phyloP scores from a whole-genome alignment of 2,888 invertebrate species.

The Synanthedon tipuliformis region DNA sequence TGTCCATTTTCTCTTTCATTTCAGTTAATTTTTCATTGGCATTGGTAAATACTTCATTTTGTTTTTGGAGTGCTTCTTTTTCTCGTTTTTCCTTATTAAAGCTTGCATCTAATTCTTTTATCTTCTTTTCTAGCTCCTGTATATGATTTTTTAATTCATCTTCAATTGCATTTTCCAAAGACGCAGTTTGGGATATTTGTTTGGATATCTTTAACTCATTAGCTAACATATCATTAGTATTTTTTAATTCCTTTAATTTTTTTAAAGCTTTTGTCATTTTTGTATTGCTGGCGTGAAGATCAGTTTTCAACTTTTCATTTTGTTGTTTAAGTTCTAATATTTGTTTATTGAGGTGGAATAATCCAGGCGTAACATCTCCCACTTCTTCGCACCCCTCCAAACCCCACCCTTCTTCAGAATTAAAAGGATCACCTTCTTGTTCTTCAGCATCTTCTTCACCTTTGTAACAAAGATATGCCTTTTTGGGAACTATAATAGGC shows the following conservation, averaged over 20 bases:
- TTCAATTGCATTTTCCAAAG: slow-evolving; percentile 82
- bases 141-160: slow-evolving; percentile 82
- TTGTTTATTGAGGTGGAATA: slow-evolving; percentile 69
- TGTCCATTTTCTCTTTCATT: slow-evolving; percentile 84
- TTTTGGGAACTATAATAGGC: slow-evolving; percentile 59
- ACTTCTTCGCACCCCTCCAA: slow-evolving; percentile 43
- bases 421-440: slow-evolving; percentile 43
- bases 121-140: slow-evolving; percentile 72
- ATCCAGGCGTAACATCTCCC: slow-evolving; percentile 39
- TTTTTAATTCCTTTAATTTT: slow-evolving; percentile 86
- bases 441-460: slow-evolving; percentile 20
- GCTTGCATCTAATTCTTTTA: slow-evolving; percentile 70
- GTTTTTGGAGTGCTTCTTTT: slow-evolving; percentile 75
- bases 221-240: slow-evolving; percentile 71
- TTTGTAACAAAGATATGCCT: slow-evolving; percentile 65
- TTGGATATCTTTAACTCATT: slow-evolving; percentile 66
- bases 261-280: slow-evolving; percentile 84
- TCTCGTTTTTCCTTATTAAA: slow-evolving; percentile 74
- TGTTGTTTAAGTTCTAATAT: slow-evolving; percentile 71
- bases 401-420: slow-evolving; percentile 58
- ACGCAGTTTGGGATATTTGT: slow-evolving; percentile 66
- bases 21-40: slow-evolving; percentile 84
- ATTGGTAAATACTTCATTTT: slow-evolving; percentile 78
- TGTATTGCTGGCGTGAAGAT: slow-evolving; percentile 74
- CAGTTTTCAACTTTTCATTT: slow-evolving; percentile 68